Base-by-base conservation (phyloP, 1,140 invertebrate genomes). In the Ceratoteleas bidentatus region DNA sequence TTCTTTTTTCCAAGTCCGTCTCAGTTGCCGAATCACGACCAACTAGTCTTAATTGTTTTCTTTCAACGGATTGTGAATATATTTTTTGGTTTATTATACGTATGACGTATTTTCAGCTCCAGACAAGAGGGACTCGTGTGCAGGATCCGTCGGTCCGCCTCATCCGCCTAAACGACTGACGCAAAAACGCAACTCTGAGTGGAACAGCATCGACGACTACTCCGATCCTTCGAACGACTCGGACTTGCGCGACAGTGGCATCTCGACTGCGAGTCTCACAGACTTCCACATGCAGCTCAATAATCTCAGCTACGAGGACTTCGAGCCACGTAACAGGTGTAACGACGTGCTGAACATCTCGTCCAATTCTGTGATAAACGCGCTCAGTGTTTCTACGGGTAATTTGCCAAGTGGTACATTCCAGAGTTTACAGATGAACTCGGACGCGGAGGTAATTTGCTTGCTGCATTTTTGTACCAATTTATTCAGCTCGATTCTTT, bases 91-190 rank as follows among this genome's bases (percentile, higher is more conserved):
- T 43, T 6, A n/a, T 43, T 10, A 3, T 1, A 33, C 54, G 10
- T 65, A 32, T 57, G 32, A 79, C 62, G 3, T 73, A 36, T 6
- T 88, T 90, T 60, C 80, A 94, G 93, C 92, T 9, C 92, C 92
- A 0, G 93, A 94, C 62, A 94, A 93, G 66, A 88, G 93, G 61
- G 91, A 93, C 14, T 87, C 90, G 4, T 90, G 84, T 43, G 72
- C 85, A 5, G 85, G 84, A 15, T 62, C 87, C 7, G 88, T 91
- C 6, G 90, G 90, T 4, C 93, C 93, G 13, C 93, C 93, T 2
- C 93, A 93, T 50, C 93, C 93, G 43, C 93, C 93, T 2, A 94
- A 94, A 85, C 88, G 93, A 60, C 87, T 93, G 3, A 86, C 91
- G 8, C 92, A 93, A 69, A 94, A 94, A 87, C 87, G 87, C 6